Evolutionary conservation across 2,888 invertebrate genomes (phyloP).

Genomic region (Mythimna vitellina): DNA sequence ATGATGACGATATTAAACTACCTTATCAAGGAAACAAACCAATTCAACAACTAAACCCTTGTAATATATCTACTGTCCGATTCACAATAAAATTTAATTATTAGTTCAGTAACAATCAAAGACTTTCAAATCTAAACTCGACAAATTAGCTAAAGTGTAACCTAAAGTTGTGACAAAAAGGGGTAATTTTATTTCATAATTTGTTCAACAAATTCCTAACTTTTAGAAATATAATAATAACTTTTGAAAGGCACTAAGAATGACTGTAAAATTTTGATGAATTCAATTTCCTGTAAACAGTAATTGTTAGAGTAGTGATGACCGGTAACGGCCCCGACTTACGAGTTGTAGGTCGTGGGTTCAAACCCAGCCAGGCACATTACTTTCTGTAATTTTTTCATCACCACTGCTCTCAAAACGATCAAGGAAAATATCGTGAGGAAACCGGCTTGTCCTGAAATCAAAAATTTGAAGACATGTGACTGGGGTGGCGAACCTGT

Average conservation of each 20-base stretch:
- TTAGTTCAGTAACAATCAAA: conserved; percentile 32
- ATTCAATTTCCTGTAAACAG: conserved; percentile 31
- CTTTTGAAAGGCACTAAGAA: conserved; percentile 13
- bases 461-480: too few relatives aligned
- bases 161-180: conserved; percentile 32
- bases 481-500: too few relatives aligned
- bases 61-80: conserved; percentile 11
- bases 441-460: too few relatives aligned
- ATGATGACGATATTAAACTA: neutral
- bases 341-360: too few relatives aligned
- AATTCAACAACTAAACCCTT: neutral
- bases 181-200: conserved; percentile 36
- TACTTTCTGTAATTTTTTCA: too few relatives aligned
- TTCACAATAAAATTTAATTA: conserved; percentile 19
- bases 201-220: conserved; percentile 26
- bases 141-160: conserved; percentile 26
- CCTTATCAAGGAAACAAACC: neutral
- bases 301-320: neutral
- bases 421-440: too few relatives aligned
- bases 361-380: too few relatives aligned
- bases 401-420: too few relatives aligned
- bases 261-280: conserved; percentile 24
- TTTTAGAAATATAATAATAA: conserved; percentile 34
- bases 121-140: conserved; percentile 30
- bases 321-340: too few relatives aligned